Evolutionary conservation across 2,888 invertebrate species (phyloP).

Genomic region (Nezara viridula): DNA sequence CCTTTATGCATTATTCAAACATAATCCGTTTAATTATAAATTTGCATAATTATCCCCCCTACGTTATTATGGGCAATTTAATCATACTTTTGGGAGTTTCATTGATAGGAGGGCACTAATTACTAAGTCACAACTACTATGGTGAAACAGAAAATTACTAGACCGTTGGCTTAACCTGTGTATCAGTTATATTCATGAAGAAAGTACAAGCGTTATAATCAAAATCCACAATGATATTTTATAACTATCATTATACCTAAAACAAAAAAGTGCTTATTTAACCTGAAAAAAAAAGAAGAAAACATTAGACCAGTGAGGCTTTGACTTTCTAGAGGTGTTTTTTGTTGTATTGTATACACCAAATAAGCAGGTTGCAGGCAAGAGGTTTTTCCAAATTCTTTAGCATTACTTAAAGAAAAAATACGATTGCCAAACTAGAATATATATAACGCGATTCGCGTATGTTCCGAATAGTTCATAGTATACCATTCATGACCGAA

Average conservation of each 20-base stretch:
- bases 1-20: slow-evolving; percentile 25
- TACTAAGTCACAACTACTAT: neutral
- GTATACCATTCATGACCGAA: no score
- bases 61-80: slow-evolving; percentile 2
- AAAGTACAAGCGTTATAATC: neutral
- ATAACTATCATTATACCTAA: neutral
- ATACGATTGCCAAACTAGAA: no score
- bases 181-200: neutral
- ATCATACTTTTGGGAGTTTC: neutral
- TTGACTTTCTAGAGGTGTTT: no score
- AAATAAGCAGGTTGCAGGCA: no score
- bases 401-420: no score
- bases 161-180: neutral
- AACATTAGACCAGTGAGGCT: neutral
- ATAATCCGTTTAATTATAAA: slow-evolving; percentile 22
- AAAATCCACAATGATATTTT: neutral
- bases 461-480: no score
- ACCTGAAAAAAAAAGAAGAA: no score
- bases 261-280: neutral
- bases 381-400: no score
- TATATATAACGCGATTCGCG: no score
- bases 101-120: neutral
- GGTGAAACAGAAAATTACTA: neutral
- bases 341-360: no score
- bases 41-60: neutral